These are phyloP conservation scores for Prochilodus magdalenae DNA, from an alignment of 2,113 vertebrate species.

Conservation along the genomic window DNA sequence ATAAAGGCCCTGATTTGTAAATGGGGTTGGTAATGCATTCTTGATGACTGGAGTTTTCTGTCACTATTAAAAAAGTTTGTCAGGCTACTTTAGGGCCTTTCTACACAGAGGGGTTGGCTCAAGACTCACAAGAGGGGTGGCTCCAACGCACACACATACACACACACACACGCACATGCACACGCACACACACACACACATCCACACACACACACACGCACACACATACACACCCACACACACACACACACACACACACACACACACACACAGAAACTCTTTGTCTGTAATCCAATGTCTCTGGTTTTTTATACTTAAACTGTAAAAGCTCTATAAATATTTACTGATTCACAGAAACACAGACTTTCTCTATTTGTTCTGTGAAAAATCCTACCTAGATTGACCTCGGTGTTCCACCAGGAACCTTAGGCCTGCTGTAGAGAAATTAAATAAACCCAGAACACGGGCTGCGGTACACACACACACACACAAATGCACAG, in stretches of 20 bases:
- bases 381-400: background rate
- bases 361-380: constrained; percentile 5
- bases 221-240: no score
- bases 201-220: no score
- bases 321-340: background rate
- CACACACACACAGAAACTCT: constrained; percentile 2
- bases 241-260: background rate
- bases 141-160: no score
- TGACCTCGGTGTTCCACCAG: background rate
- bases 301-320: constrained; percentile 13
- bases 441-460: background rate
- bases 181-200: no score
- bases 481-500: background rate
- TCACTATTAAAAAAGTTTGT: constrained; percentile 22
- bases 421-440: background rate
- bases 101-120: constrained; percentile 19
- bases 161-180: no score
- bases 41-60: constrained; percentile 24
- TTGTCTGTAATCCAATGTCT: constrained; percentile 15
- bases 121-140: background rate
- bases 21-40: background rate
- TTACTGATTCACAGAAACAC: background rate
- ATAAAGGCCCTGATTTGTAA: no score
- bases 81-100: constrained; percentile 40
- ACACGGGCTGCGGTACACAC: background rate